Evolutionary conservation across 2,888 invertebrate species (phyloP), one percentile per base, ranked within the genome.

Genomic region (Nemoura dubitans): DNA sequence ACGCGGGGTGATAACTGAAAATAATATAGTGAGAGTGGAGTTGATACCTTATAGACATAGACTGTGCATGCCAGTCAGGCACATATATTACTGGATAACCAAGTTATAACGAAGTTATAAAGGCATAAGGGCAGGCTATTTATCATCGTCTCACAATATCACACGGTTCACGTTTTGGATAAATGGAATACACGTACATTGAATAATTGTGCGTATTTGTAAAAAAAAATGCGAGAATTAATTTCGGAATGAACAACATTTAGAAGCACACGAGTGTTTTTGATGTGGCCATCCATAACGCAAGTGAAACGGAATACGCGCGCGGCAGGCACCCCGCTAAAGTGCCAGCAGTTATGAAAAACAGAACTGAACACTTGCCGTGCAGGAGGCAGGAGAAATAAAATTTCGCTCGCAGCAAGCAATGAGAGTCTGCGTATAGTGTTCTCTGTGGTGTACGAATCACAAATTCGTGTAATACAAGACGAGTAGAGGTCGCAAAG

Each of bases 1-100:
- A 14, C 21, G 59, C 59, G 21, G 59, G 59, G 59, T 59, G 59
- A 59, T 59, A 59, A 21, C 59, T 59, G 59, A 59, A 59, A 59
- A 59, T 59, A 59, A 59, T 59, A 59, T 59, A 59, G 59, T 59
- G 59, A 59, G 59, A 59, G 59, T 59, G 59, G 59, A 59, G 59
- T 59, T 59, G 59, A 59, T 59, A 21, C 36, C 36, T 36, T 36
- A 36, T 36, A 36, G 36, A 36, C 10, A 36, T 36, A 36, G 5
- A 6, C 3, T 36, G 10, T 36, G 36, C 36, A 36, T 36, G 36
- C 36, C 3, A 36, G 36, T 10, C 3, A 6, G 36, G 10, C 10
- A 36, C 5, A 6, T 10, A 36, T 6, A 36, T n/a, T n/a, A n/a
- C 6, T 14, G 59, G 3, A 59, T 59, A 36, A 36, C 36, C 59